A percentile compares a stretch with the other conserved stretches of the same genome.
These are phyloP conservation scores for Halocynthia roretzi DNA, from an alignment of 23 tunicate species.

Conservation along the genomic window DNA sequence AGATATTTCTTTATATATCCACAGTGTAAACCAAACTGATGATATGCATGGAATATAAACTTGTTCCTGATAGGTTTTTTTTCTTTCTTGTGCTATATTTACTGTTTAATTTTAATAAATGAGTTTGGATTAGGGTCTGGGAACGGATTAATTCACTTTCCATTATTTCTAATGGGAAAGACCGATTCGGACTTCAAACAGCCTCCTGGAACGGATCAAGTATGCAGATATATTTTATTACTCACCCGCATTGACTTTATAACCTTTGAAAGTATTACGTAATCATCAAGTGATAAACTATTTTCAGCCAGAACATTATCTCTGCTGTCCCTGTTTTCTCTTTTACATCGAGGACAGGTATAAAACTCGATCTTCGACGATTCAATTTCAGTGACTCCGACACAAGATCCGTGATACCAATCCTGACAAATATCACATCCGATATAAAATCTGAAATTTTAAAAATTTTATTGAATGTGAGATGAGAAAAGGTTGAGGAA, in stretches of 20 bases:
- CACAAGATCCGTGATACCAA: slow-evolving; percentile 89
- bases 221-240: neutral
- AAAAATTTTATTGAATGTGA: neutral
- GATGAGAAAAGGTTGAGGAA: neutral
- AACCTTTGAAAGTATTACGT: slow-evolving; percentile 3
- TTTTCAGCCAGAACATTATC: slow-evolving; percentile 6
- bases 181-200: neutral
- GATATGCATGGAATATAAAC: too few relatives aligned
- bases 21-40: too few relatives aligned
- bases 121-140: too few relatives aligned
- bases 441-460: slow-evolving; percentile 61
- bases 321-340: slow-evolving; percentile 7
- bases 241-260: slow-evolving; percentile 17
- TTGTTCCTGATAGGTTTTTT: too few relatives aligned
- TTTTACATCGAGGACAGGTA: slow-evolving; percentile 82
- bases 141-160: too few relatives aligned
- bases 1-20: neutral
- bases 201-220: too few relatives aligned
- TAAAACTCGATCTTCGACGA: slow-evolving; percentile 59
- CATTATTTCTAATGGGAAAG: neutral
- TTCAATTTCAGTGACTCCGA: slow-evolving; percentile 59
- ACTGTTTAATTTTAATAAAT: too few relatives aligned
- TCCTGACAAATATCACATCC: slow-evolving; percentile 96
- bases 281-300: neutral
- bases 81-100: too few relatives aligned